A percentile compares a stretch with the other conserved stretches of the same genome.
phyloP scores from a whole-genome alignment of 2,113 vertebrate genomes.

The Cololabis saira region DNA sequence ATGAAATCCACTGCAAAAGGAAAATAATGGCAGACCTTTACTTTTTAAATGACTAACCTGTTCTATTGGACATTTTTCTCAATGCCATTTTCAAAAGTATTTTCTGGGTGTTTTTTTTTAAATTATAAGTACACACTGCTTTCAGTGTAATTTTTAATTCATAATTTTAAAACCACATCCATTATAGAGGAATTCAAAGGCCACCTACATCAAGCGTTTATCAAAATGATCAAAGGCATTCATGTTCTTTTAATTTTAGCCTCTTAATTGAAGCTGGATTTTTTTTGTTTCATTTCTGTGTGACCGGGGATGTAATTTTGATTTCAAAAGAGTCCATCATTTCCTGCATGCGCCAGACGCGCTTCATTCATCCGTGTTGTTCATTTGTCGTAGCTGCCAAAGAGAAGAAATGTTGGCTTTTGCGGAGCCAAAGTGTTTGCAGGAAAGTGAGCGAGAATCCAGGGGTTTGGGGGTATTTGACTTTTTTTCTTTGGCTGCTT shows the following conservation, averaged over 20 bases:
- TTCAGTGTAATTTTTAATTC: too few relatives aligned
- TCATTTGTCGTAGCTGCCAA: conserved; percentile 22
- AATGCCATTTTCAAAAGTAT: too few relatives aligned
- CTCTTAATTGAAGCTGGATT: not conserved
- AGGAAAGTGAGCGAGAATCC: conserved; percentile 48
- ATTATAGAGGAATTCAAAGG: too few relatives aligned
- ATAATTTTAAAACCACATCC: too few relatives aligned
- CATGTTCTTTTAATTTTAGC: not conserved
- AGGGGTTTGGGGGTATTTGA: conserved; percentile 60
- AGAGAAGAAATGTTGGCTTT: conserved; percentile 15
- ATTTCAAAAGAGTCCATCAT: conserved; percentile 41
- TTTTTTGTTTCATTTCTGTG: conserved; percentile 24
- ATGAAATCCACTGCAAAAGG: too few relatives aligned
- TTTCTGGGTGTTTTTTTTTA: too few relatives aligned
- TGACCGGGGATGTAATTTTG: conserved; percentile 39
- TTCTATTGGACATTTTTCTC: too few relatives aligned
- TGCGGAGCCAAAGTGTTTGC: conserved; percentile 54
- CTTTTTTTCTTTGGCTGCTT: conserved; percentile 42
- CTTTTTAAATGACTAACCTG: too few relatives aligned
- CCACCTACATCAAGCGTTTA: too few relatives aligned
- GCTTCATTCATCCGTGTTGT: conserved; percentile 49
- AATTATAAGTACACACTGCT: too few relatives aligned
- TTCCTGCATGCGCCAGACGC: conserved; percentile 12
- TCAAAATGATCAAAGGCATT: not conserved
- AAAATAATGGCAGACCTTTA: too few relatives aligned